Evolutionary conservation across 2,797 vertebrate genomes (phyloP).

Genomic region (Cetoscarus ocellatus): DNA sequence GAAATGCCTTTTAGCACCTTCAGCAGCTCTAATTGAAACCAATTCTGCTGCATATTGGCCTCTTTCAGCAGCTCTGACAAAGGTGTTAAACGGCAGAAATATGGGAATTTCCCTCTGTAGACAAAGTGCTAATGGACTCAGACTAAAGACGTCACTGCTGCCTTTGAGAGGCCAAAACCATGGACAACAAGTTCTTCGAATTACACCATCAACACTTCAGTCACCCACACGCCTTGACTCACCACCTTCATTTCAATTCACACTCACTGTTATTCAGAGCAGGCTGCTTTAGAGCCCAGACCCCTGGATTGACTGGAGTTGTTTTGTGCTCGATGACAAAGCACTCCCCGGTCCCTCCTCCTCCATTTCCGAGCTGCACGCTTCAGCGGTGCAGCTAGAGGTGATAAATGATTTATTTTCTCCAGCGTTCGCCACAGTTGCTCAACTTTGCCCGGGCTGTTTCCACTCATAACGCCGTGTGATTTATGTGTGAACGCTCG

Average conservation of each 20-base stretch:
- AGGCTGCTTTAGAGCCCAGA: not conserved
- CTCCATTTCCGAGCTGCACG: slow-evolving; percentile 47
- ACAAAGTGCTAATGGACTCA: slow-evolving; percentile 5
- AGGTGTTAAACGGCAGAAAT: slow-evolving; percentile 5
- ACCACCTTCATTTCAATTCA: slow-evolving; percentile 26
- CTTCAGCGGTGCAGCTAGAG: slow-evolving; percentile 56
- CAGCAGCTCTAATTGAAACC: slow-evolving; percentile 35
- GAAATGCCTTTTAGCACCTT: slow-evolving; percentile 4
- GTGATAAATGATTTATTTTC: slow-evolving; percentile 80
- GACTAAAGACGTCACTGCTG: not conserved
- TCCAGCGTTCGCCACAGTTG: slow-evolving; percentile 55
- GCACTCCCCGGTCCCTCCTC: slow-evolving; percentile 49
- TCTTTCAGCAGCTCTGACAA: slow-evolving; percentile 8
- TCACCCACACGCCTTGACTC: slow-evolving; percentile 17
- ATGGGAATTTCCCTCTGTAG: not conserved
- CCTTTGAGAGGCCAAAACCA: slow-evolving; percentile 7
- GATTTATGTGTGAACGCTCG: slow-evolving; percentile 72
- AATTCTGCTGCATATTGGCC: slow-evolving; percentile 29
- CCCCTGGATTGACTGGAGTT: slow-evolving; percentile 16
- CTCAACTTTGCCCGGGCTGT: slow-evolving; percentile 60
- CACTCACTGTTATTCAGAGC: slow-evolving; percentile 5
- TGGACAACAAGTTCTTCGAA: not conserved
- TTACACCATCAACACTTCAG: not conserved
- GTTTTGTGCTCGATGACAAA: slow-evolving; percentile 50
- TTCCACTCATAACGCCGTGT: slow-evolving; percentile 50